Percentiles rank a stretch among this genome's conserved stretches.
Evolutionary conservation across 2,797 vertebrate genomes (phyloP).

Genomic region (Arremon brunneinucha): DNA sequence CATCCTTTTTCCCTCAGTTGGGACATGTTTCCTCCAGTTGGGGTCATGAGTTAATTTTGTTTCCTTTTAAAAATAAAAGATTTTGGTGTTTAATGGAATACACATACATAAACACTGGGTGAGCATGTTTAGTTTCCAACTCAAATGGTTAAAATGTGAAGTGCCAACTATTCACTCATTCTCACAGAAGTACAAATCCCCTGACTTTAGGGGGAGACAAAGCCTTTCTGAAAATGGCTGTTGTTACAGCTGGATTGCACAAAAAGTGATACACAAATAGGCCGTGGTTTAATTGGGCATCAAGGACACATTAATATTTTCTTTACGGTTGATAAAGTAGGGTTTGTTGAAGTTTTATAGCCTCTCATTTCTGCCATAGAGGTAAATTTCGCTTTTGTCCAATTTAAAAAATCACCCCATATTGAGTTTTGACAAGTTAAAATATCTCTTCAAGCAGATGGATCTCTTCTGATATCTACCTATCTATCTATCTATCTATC

Average conservation of each 20-base stretch:
- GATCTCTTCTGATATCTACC: no score
- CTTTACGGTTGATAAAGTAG: accelerated
- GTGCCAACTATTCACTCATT: accelerated
- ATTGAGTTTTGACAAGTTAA: not conserved
- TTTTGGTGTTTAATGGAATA: not conserved
- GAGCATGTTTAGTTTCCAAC: not conserved
- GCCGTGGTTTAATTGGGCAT: accelerated
- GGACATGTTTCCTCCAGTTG: not conserved
- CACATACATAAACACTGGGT: accelerated
- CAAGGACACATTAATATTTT: accelerated
- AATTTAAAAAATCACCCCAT: not conserved
- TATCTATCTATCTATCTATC: no score
- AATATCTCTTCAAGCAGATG: not conserved
- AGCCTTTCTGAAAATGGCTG: not conserved
- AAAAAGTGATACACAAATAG: not conserved
- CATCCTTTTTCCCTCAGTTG: not conserved
- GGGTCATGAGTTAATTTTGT: accelerated
- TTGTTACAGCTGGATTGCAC: not conserved
- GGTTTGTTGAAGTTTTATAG: not conserved
- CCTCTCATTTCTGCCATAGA: not conserved
- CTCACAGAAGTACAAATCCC: not conserved
- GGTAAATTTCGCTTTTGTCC: not conserved
- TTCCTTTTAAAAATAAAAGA: not conserved
- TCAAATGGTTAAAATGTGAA: not conserved
- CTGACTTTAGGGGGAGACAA: not conserved